Evolutionary conservation across 1,140 invertebrate species (phyloP).

Genomic region (Myzus persicae): DNA sequence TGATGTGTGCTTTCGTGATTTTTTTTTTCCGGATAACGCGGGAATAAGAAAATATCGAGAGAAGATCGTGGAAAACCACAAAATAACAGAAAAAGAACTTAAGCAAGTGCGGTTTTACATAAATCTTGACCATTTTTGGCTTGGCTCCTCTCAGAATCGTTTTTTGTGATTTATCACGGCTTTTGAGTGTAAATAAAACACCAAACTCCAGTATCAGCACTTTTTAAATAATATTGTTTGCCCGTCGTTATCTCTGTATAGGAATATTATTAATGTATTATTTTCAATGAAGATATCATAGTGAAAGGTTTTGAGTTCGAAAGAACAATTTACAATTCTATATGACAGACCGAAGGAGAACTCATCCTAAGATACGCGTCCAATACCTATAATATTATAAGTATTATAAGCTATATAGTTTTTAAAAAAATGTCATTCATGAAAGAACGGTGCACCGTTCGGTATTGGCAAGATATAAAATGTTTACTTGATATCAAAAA

Average conservation of each 20-base stretch:
- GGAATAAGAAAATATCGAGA: neutral
- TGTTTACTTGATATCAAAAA: neutral
- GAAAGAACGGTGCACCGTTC: no score
- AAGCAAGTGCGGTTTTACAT: neutral
- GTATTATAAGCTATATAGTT: no score
- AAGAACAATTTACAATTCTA: neutral
- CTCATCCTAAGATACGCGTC: neutral
- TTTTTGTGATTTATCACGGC: neutral
- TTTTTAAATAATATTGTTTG: neutral
- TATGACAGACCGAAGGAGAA: neutral
- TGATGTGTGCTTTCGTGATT: slow-evolving; percentile 33
- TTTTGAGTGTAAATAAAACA: neutral
- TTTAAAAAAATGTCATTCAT: no score
- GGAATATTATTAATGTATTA: neutral
- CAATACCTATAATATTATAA: neutral
- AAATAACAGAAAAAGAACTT: neutral
- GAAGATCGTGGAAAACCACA: neutral
- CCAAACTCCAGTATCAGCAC: neutral
- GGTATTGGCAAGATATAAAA: neutral
- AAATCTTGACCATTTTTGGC: slow-evolving; percentile 15
- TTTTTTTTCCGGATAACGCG: neutral
- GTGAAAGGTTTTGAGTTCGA: neutral
- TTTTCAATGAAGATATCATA: neutral
- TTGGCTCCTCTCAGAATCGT: neutral
- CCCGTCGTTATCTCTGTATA: neutral